Percentiles rank a stretch among this genome's conserved stretches.
phyloP scores from a whole-genome alignment of 2,797 vertebrate species.

The Chaenodraco wilsoni region DNA sequence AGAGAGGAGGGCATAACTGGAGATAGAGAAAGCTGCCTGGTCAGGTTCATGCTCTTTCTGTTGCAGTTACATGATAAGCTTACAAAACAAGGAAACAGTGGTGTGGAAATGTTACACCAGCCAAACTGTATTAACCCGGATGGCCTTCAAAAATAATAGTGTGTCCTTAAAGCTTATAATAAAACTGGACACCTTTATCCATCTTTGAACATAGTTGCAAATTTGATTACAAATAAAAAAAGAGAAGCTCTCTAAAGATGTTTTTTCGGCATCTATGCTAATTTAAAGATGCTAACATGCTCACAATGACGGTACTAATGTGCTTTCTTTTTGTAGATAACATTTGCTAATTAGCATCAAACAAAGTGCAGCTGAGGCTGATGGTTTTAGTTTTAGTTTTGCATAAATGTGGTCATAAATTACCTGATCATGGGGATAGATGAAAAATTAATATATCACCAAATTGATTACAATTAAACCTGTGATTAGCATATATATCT shows the following conservation, averaged over 20 bases:
- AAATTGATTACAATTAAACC: neutral
- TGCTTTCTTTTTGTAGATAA: too few species aligned
- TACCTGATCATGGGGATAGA: too few species aligned
- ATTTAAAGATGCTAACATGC: too few species aligned
- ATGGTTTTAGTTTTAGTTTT: too few species aligned
- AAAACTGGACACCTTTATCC: neutral
- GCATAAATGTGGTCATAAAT: too few species aligned
- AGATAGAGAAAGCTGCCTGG: slow-evolving; percentile 14
- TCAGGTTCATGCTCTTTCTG: neutral
- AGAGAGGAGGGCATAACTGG: slow-evolving; percentile 13
- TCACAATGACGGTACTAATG: too few species aligned
- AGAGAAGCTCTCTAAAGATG: neutral
- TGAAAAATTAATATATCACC: neutral
- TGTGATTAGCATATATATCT: neutral
- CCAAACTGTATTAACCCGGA: neutral
- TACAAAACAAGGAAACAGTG: slow-evolving; percentile 14
- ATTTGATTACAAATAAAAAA: too few species aligned
- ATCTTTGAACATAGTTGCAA: neutral
- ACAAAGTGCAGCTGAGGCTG: too few species aligned
- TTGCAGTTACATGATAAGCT: slow-evolving; percentile 8
- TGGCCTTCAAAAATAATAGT: neutral
- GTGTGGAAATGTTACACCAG: neutral
- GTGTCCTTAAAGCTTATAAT: neutral
- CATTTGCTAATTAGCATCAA: too few species aligned
- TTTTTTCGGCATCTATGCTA: too few species aligned